Conservation (phyloP, 2,797 vertebrate species). For the Poecilia wingei region DNA sequence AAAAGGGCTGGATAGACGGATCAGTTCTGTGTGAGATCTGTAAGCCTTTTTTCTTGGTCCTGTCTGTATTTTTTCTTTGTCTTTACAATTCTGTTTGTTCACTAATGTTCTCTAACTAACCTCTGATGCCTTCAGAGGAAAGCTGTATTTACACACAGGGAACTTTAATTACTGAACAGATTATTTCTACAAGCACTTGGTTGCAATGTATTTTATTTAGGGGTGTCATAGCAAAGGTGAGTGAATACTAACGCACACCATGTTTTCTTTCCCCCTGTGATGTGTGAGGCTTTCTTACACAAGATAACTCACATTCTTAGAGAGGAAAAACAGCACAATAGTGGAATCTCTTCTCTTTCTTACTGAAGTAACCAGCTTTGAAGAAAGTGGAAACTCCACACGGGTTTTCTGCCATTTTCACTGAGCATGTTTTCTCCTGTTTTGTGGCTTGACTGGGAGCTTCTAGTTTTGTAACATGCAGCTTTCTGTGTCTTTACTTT, state of each 20-base stretch:
- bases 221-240: neutral
- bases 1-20: neutral
- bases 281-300: neutral
- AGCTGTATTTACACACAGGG: neutral
- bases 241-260: neutral
- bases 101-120: neutral
- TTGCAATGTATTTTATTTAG: neutral
- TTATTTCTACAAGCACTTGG: neutral
- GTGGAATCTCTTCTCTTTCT: conserved; percentile 1
- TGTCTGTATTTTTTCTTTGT: neutral
- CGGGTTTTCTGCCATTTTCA: neutral
- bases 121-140: neutral
- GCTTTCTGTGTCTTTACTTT: conserved; percentile 1
- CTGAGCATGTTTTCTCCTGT: neutral
- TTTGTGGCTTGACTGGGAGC: neutral
- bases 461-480: neutral
- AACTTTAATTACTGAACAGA: neutral
- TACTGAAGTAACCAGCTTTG: neutral
- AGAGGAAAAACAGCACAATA: neutral
- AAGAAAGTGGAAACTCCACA: conserved; percentile 4
- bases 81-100: neutral
- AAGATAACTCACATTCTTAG: neutral
- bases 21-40: neutral
- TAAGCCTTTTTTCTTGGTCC: neutral
- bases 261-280: neutral